Percentiles rank a stretch among this genome's conserved stretches.
phyloP scores from a whole-genome alignment of 2,797 vertebrate genomes.

The Coranthus polyacanthus region DNA sequence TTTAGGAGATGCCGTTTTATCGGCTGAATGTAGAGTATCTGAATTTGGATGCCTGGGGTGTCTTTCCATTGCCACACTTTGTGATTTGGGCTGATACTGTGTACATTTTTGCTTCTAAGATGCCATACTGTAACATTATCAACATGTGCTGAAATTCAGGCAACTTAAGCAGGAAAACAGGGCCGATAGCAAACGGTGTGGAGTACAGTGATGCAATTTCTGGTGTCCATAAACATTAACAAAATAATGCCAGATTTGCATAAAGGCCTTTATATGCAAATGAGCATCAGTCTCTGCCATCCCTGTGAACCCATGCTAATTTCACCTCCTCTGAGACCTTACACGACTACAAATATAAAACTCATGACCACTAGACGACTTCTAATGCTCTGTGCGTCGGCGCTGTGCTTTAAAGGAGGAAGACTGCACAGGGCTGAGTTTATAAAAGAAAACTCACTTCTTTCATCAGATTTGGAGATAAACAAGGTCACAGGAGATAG shows the following conservation, averaged over 20 bases:
- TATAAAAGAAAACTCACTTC: conserved; percentile 54
- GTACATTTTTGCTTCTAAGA: not conserved
- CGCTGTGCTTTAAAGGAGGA: conserved; percentile 6
- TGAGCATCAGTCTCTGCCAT: conserved; percentile 27
- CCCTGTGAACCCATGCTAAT: conserved; percentile 53
- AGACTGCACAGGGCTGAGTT: conserved; percentile 10
- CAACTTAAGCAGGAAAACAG: conserved; percentile 30
- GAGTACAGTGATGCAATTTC: conserved; percentile 31
- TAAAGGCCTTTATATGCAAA: conserved; percentile 68
- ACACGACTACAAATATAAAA: conserved; percentile 51
- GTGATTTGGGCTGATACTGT: not conserved
- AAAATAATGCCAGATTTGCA: conserved; percentile 54
- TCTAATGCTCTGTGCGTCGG: conserved; percentile 9
- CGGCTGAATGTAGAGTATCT: not conserved
- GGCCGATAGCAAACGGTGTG: conserved; percentile 31
- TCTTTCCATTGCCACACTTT: not conserved
- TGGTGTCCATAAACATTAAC: conserved; percentile 49
- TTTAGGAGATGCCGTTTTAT: not conserved
- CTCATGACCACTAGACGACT: conserved; percentile 46
- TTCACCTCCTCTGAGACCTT: conserved; percentile 59
- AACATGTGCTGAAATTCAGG: conserved; percentile 18
- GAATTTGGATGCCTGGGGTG: too few relatives aligned
- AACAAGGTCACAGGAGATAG: conserved; percentile 67
- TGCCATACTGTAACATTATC: not conserved
- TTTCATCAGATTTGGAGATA: conserved; percentile 65